Evolutionary conservation across 2,797 vertebrate genomes (phyloP).

Genomic region (Alfaro cultratus): DNA sequence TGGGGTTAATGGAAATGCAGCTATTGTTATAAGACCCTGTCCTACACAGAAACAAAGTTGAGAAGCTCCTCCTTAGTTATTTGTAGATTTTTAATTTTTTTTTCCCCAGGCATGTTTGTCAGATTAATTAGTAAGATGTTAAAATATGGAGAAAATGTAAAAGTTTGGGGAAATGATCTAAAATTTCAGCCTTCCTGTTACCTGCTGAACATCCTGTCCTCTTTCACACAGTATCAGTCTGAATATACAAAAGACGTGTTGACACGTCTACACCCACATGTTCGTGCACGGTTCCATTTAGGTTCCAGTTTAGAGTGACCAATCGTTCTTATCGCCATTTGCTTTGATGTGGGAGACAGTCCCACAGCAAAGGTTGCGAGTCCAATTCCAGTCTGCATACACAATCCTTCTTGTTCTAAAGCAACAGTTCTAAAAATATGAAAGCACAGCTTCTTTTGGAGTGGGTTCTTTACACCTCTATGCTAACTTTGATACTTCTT

Average conservation of each 20-base stretch:
- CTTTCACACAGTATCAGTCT: background rate
- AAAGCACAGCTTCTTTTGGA: background rate
- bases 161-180: background rate
- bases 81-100: background rate
- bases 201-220: background rate
- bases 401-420: background rate
- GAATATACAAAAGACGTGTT: background rate
- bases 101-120: background rate
- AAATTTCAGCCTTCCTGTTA: background rate
- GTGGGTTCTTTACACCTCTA: background rate
- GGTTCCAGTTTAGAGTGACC: background rate
- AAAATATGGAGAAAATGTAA: background rate
- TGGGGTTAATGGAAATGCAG: no score
- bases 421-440: background rate
- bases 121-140: background rate
- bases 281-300: background rate
- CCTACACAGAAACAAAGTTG: background rate
- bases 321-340: background rate
- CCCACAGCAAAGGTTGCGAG: background rate
- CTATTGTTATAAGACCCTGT: constrained; percentile 12
- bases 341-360: background rate
- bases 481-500: background rate
- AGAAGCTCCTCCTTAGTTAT: background rate
- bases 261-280: background rate
- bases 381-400: no score